Conservation (phyloP, 2,113 vertebrate genomes). For the Xenopus borealis region DNA sequence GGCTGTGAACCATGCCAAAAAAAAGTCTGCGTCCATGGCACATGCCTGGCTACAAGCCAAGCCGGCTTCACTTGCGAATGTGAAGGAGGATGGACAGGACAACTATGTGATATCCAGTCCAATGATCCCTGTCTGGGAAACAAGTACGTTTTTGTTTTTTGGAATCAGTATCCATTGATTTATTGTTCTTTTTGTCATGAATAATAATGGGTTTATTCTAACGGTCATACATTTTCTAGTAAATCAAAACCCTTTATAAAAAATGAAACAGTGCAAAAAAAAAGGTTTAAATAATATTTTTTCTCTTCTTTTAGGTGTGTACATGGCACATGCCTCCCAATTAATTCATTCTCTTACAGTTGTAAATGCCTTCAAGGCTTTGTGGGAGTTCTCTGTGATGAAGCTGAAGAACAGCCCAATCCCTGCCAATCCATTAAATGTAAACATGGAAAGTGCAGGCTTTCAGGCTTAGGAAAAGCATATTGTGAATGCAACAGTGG, state of each 20-base stretch:
- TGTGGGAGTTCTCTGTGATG: constrained; percentile 88
- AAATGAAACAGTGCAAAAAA: too few species aligned
- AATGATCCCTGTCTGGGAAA: constrained; percentile 93
- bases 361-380: constrained; percentile 92
- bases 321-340: constrained; percentile 89
- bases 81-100: constrained; percentile 87
- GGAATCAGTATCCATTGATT: constrained; percentile 3
- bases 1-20: constrained; percentile 93
- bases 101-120: constrained; percentile 84
- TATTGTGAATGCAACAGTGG: constrained; percentile 94
- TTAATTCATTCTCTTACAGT: constrained; percentile 97
- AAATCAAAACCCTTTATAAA: too few species aligned
- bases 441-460: constrained; percentile 90
- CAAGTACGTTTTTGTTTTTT: constrained; percentile 75
- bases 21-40: constrained; percentile 83
- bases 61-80: constrained; percentile 90
- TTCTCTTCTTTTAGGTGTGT: constrained; percentile 73
- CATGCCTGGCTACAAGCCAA: constrained; percentile 81
- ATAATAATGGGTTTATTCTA: too few species aligned
- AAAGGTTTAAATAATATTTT: too few species aligned
- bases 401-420: constrained; percentile 78
- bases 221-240: too few species aligned
- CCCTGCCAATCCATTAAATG: constrained; percentile 85
- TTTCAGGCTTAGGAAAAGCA: constrained; percentile 87
- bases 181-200: neutral